Conservation (phyloP, 2,797 vertebrate genomes). For the Muscicapa striata region DNA sequence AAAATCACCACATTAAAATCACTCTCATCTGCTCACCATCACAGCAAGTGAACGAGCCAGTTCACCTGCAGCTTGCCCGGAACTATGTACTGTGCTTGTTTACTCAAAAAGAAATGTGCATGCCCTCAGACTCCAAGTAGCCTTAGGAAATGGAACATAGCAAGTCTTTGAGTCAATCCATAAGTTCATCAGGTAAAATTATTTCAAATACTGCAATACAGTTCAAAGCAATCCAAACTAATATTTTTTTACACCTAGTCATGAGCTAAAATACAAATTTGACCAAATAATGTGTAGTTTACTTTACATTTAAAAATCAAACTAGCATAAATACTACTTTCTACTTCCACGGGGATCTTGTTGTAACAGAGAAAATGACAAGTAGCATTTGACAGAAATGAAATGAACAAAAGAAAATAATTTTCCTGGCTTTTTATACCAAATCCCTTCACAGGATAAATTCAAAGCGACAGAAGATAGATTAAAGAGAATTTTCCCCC, state of each 20-base stretch:
- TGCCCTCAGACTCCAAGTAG: background rate
- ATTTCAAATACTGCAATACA: background rate
- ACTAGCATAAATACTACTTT: background rate
- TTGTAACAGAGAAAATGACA: background rate
- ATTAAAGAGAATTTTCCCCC: background rate
- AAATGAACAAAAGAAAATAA: slow-evolving; percentile 36
- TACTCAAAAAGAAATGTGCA: rapidly evolving
- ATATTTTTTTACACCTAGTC: background rate
- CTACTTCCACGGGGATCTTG: background rate
- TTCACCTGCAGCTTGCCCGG: background rate
- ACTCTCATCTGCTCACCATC: background rate
- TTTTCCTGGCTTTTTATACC: background rate
- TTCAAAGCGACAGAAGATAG: slow-evolving; percentile 24
- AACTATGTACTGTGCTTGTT: background rate
- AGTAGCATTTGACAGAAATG: background rate
- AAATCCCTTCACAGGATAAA: background rate
- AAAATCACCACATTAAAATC: background rate
- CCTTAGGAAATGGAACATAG: rapidly evolving
- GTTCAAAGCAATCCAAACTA: background rate
- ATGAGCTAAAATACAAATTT: background rate
- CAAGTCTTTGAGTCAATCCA: background rate
- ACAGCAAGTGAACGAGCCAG: rapidly evolving
- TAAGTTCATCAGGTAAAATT: background rate
- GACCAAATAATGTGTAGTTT: background rate
- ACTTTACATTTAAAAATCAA: background rate